Percentiles rank a stretch among this genome's conserved stretches.
phyloP scores from a whole-genome alignment of 1,140 invertebrate species.

The Cecropterus lyciades region DNA sequence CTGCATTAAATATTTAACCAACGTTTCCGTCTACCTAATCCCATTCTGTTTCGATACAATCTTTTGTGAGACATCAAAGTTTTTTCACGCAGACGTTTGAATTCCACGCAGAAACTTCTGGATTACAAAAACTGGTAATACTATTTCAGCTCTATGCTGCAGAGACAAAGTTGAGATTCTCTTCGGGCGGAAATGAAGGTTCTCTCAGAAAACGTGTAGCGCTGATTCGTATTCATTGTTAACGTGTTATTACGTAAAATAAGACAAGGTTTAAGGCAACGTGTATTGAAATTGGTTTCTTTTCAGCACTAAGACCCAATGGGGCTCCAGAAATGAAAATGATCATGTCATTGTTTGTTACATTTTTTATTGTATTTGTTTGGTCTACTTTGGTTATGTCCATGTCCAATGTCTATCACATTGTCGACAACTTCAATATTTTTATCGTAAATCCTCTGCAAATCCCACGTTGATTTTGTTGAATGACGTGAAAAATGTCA shows the following conservation, averaged over 20 bases:
- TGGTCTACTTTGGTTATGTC: neutral
- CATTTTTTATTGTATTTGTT: too few relatives aligned
- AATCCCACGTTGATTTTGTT: too few relatives aligned
- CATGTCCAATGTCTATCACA: too few relatives aligned
- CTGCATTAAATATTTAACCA: conserved; percentile 41
- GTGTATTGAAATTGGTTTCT: conserved; percentile 33
- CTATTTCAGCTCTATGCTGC: neutral
- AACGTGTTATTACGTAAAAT: conserved; percentile 35
- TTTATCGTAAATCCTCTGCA: too few relatives aligned
- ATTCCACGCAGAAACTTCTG: conserved; percentile 26
- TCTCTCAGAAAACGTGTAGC: conserved; percentile 21
- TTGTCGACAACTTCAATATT: too few relatives aligned
- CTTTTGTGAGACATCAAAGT: conserved; percentile 40
- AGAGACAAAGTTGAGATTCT: conserved; percentile 6
- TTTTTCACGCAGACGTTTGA: conserved; percentile 33
- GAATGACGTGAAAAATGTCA: too few relatives aligned
- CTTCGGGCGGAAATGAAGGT: neutral
- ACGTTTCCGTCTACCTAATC: conserved; percentile 33
- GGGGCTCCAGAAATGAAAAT: conserved; percentile 16
- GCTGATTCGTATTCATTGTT: conserved; percentile 36
- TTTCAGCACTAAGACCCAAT: conserved; percentile 12
- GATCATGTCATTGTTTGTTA: conserved; percentile 7
- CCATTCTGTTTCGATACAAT: conserved; percentile 38
- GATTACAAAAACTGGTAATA: conserved; percentile 4
- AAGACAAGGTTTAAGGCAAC: conserved; percentile 34